phyloP scores from a whole-genome alignment of 1,140 invertebrate genomes.

The Tetraneura akinire region DNA sequence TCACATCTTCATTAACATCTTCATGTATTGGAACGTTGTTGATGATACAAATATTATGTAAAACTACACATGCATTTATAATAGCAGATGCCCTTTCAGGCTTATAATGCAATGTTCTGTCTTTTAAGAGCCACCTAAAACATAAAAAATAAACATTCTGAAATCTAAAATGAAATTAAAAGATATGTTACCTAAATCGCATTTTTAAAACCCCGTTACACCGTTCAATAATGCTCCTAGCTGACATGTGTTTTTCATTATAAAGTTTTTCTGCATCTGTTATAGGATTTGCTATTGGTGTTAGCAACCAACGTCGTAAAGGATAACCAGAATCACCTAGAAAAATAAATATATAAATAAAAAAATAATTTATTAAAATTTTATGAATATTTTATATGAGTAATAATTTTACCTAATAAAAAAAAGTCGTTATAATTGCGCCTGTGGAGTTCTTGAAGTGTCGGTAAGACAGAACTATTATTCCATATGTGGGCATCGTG shows the following conservation, averaged over 20 bases:
- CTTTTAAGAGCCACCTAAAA: neutral
- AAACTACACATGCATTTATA: slow-evolving; percentile 9
- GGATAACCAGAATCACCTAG: slow-evolving; percentile 54
- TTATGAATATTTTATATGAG: neutral
- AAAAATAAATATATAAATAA: too few species aligned
- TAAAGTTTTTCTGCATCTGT: slow-evolving; percentile 40
- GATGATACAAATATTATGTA: slow-evolving; percentile 7
- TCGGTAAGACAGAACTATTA: neutral
- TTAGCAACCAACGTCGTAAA: neutral
- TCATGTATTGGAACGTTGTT: neutral
- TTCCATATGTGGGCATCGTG: neutral
- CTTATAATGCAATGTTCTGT: neutral
- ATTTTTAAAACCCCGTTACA: slow-evolving; percentile 38
- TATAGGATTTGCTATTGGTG: slow-evolving; percentile 32
- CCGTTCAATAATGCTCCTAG: slow-evolving; percentile 59
- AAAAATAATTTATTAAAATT: slow-evolving; percentile 16
- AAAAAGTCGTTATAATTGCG: neutral
- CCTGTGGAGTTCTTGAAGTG: neutral
- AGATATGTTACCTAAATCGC: neutral
- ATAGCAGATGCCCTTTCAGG: neutral
- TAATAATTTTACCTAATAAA: neutral
- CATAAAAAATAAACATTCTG: too few species aligned
- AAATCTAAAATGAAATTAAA: neutral
- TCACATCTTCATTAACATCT: neutral
- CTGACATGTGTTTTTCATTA: slow-evolving; percentile 54